Base-by-base conservation (phyloP, 2,797 vertebrate genomes). In the Halcyon smyrnensis region DNA sequence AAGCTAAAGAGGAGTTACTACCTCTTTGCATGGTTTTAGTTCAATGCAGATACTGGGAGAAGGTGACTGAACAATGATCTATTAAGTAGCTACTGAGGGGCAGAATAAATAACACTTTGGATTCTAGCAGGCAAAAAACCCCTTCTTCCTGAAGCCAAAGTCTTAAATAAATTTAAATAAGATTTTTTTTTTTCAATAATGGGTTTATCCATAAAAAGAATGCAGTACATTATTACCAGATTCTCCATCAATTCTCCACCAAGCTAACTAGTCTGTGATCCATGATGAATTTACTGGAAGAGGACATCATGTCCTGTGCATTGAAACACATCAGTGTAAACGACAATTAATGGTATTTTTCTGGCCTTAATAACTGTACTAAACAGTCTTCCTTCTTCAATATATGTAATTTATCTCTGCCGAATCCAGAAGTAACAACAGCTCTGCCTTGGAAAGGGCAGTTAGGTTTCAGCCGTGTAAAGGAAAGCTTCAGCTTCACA, bases 121-220 rank as follows among this genome's bases (percentile, higher is more conserved):
- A 76, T 79, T 80, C 48, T 32, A 83, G 64, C 43, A 89, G 25
- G n/a, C 17, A 71, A 71, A 83, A 77, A 77, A 19, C 1, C 41
- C 34, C 10, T 20, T 50, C 50, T 70, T 77, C n/a, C 57, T 53
- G 57, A 78, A 84, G 65, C 8, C 53, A n/a, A 81, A 69, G 21
- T 36, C 1, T 32, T 84, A 60, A n/a, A 24, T 15, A 56, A 51
- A 78, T 37, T 68, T 13, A 23, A 84, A 75, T n/a, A 23, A 87
- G 27, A 78, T 53, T 30, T 84, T 32, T 75, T 50, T 65, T 74
- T 85, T 91, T 14, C 54, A 78, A 65, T 46, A 90, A 71, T 53
- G 23, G 60, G 24, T 64, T 95, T 54, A 64, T 59, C 45, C 34
- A 50, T 2, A n/a, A 24, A 12, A 68, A 63, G 53, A 71, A 65